Base-by-base conservation (phyloP, 2,113 vertebrate species). In the Dicentrarchus labrax region DNA sequence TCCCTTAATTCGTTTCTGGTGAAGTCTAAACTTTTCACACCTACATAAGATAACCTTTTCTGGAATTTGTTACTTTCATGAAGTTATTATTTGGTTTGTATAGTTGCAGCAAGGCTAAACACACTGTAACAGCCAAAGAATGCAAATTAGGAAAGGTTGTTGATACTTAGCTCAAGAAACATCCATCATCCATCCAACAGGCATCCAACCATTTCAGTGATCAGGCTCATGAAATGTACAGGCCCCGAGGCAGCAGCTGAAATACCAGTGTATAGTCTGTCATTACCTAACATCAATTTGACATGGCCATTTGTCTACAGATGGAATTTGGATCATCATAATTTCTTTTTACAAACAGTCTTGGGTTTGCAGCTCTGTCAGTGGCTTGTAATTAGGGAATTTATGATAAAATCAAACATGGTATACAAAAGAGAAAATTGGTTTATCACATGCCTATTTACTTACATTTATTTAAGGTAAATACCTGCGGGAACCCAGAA, bases 271-370 rank as follows among this genome's bases (percentile, higher is more conserved):
- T 41, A 76, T 36, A 69, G 72, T 83, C 83, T 80, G 85, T 88
- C 76, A 83, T 89, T 87, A 80, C 71, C 76, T 47, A 60, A 66
- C 81, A 87, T 86, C 77, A 78, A 10, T 80, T 80, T 88, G 76
- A 88, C 82, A 75, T 7, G 6, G 21, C 50, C 38, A 43, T 59
- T 57, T 82, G 62, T 83, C 78, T 80, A 53, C 78, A 36, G n/a
- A 68, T 78, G 81, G 75, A 86, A 84, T 84, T 71, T 79, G 47
- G 84, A 80, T 88, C 53, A 70, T 77, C 15, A 51, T 43, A 0
- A 56, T 47, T 72, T 51, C 30, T 47, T 72, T 61, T 50, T 36
- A 64, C 71, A 86, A 43, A 73, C 19, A 56, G 47, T 38, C 59
- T n/a, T 3, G 8, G 10, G 45, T 54, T 41, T 13, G 19, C 15